These are phyloP conservation scores for Mya arenaria DNA, from an alignment of 1,140 invertebrate genomes.

Conservation along the genomic window DNA sequence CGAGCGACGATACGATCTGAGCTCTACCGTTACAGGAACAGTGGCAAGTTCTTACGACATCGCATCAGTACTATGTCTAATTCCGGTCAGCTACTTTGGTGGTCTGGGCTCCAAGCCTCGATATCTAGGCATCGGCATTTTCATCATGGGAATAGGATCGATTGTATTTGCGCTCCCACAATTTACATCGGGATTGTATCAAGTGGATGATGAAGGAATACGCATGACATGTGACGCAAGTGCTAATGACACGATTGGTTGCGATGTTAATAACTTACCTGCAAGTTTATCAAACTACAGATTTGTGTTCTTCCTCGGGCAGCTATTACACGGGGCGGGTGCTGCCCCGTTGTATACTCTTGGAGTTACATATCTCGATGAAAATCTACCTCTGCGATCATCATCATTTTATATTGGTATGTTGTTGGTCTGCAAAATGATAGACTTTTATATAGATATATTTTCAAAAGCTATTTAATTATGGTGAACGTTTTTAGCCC, in stretches of 20 bases:
- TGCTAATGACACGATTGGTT: conserved; percentile 46
- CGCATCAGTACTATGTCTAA: conserved; percentile 89
- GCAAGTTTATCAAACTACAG: conserved; percentile 79
- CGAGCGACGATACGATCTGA: conserved; percentile 91
- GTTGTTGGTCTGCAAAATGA: too few species aligned
- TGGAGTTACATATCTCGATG: conserved; percentile 78
- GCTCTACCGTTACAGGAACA: conserved; percentile 87
- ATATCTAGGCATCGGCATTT: conserved; percentile 89
- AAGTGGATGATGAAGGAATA: conserved; percentile 23
- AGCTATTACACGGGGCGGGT: conserved; percentile 94
- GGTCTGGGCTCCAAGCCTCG: conserved; percentile 90
- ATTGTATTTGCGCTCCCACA: conserved; percentile 97
- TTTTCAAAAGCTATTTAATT: too few species aligned
- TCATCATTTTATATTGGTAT: conserved; percentile 75
- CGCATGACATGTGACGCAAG: conserved; percentile 45
- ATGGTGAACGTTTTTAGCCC: too few species aligned
- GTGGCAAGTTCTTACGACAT: conserved; percentile 93
- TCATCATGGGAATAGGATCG: conserved; percentile 90
- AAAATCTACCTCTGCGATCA: conserved; percentile 74
- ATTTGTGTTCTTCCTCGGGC: conserved; percentile 90
- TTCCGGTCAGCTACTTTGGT: conserved; percentile 93
- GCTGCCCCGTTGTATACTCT: conserved; percentile 87
- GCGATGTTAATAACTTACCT: conserved; percentile 25
- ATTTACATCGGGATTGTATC: conserved; percentile 85
- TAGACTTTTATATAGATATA: too few species aligned